Evolutionary conservation across 2,888 invertebrate species (phyloP).

Genomic region (Leptinotarsa juncta): DNA sequence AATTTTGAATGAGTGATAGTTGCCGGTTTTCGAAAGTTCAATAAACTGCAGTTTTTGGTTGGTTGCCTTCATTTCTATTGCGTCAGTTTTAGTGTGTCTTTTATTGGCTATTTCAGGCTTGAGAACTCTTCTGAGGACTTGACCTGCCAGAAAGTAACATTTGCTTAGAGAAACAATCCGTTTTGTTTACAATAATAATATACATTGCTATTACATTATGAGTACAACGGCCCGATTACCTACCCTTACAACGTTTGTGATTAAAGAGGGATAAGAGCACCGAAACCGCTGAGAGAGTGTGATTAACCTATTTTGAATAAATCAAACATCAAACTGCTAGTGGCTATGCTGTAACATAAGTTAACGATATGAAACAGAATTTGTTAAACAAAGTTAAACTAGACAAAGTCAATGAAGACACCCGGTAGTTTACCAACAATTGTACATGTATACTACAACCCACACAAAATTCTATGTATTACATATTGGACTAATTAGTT

Average conservation of each 20-base stretch:
- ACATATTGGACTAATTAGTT: constrained; percentile 68
- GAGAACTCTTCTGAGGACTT: constrained; percentile 71
- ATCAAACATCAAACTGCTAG: constrained; percentile 11
- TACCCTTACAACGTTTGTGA: constrained; percentile 39
- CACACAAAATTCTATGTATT: constrained; percentile 70
- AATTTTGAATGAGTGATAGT: constrained; percentile 73
- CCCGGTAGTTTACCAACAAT: constrained; percentile 68
- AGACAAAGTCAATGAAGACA: constrained; percentile 62
- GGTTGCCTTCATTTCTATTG: constrained; percentile 87
- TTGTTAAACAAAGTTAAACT: constrained; percentile 55
- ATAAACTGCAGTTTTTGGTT: constrained; percentile 67
- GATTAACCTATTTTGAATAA: constrained; percentile 36
- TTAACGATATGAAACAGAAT: constrained; percentile 58
- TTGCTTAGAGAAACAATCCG: constrained; percentile 32
- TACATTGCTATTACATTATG: constrained; percentile 21
- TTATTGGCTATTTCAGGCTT: constrained; percentile 79
- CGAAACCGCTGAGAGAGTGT: constrained; percentile 43
- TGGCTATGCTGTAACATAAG: constrained; percentile 58
- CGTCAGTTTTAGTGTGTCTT: constrained; percentile 76
- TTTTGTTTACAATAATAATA: constrained; percentile 9
- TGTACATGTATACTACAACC: constrained; percentile 71
- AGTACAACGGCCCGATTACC: constrained; percentile 34
- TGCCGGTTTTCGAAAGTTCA: constrained; percentile 62
- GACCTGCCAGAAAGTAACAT: constrained; percentile 54
- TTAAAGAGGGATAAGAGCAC: constrained; percentile 36